Conservation (phyloP, 2,797 vertebrate species). For the Labeo calbasu region DNA sequence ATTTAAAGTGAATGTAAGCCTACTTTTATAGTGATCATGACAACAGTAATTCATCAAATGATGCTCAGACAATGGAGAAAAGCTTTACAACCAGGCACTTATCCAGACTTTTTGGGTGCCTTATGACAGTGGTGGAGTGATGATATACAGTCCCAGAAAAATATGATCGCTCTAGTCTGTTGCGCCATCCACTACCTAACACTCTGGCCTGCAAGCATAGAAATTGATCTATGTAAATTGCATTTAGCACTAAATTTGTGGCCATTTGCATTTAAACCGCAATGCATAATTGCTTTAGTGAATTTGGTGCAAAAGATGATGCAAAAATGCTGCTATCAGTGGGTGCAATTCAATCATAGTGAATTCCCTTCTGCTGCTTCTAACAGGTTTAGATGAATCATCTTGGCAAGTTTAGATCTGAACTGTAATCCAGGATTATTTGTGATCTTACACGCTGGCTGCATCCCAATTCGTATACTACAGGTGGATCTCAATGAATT, state of each 20-base stretch:
- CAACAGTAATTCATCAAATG: conserved; percentile 6
- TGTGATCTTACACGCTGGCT: neutral
- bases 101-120: neutral
- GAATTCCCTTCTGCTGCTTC: conserved; percentile 8
- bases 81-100: conserved; percentile 1
- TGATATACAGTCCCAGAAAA: neutral
- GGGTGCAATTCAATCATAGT: neutral
- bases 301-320: neutral
- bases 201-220: neutral
- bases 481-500: too few species aligned
- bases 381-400: conserved; percentile 5
- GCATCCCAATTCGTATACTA: too few species aligned
- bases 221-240: neutral
- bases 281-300: neutral
- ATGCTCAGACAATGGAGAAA: neutral
- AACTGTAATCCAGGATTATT: neutral
- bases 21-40: neutral
- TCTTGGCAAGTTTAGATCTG: neutral
- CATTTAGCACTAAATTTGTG: neutral
- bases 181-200: neutral
- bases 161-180: neutral
- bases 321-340: neutral
- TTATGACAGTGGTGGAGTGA: neutral
- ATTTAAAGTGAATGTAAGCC: neutral
- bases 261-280: neutral